Evolutionary conservation across 2,797 vertebrate genomes (phyloP).

Genomic region (Benthosema pterotum): DNA sequence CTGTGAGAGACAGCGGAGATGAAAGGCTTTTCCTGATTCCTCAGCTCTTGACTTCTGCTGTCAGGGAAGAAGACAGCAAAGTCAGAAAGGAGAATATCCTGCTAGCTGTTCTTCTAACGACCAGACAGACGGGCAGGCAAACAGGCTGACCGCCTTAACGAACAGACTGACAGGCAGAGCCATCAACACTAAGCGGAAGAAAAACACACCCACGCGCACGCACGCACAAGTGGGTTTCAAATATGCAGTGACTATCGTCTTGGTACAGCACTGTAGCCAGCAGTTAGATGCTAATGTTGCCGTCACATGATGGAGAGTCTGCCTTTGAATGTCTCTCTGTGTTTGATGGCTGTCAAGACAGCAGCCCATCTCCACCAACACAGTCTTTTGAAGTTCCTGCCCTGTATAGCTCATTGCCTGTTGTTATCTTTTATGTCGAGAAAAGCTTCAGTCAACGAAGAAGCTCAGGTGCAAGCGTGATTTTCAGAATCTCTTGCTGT

Average conservation of each 20-base stretch:
- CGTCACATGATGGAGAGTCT: slow-evolving; percentile 26
- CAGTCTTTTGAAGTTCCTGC: slow-evolving; percentile 29
- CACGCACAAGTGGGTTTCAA: slow-evolving; percentile 8
- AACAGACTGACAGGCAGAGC: slow-evolving; percentile 14
- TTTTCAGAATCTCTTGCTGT: too few species aligned
- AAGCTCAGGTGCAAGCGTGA: slow-evolving; percentile 4
- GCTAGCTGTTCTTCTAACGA: slow-evolving; percentile 62
- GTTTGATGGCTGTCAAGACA: slow-evolving; percentile 22
- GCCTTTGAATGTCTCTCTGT: slow-evolving; percentile 26
- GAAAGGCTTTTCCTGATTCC: slow-evolving; percentile 78
- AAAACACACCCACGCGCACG: slow-evolving; percentile 4
- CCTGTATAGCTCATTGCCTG: slow-evolving; percentile 47
- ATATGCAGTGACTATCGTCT: slow-evolving; percentile 21
- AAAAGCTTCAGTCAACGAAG: slow-evolving; percentile 29
- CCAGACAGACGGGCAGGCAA: slow-evolving; percentile 50
- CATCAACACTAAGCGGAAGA: neutral
- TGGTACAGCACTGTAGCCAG: slow-evolving; percentile 4
- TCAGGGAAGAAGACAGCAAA: slow-evolving; percentile 72
- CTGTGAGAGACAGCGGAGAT: slow-evolving; percentile 79
- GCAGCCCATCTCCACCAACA: slow-evolving; percentile 7
- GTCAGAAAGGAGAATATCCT: slow-evolving; percentile 73
- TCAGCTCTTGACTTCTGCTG: slow-evolving; percentile 70
- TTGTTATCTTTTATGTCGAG: slow-evolving; percentile 44
- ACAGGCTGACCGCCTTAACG: slow-evolving; percentile 23
- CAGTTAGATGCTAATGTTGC: slow-evolving; percentile 31